These are phyloP conservation scores for Geopemphigus sp. DNA, from an alignment of 1,140 invertebrate genomes.

Conservation along the genomic window DNA sequence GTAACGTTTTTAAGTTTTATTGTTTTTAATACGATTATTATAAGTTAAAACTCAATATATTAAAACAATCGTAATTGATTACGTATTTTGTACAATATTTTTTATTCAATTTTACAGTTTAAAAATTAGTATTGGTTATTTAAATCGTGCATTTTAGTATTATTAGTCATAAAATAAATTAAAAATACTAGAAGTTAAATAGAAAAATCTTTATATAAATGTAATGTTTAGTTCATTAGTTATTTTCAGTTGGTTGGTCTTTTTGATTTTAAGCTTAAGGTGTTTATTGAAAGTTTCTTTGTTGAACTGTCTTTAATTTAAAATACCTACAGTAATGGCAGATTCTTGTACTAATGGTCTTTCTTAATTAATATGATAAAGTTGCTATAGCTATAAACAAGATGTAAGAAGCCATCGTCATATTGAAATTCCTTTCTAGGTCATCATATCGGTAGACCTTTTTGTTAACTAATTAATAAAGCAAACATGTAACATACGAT, in stretches of 20 bases:
- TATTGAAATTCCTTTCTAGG: constrained; percentile 18
- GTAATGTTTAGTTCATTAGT: background rate
- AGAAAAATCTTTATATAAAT: background rate
- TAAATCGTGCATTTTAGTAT: too few relatives aligned
- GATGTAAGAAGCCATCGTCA: background rate
- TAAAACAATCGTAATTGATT: too few relatives aligned
- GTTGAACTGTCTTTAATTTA: constrained; percentile 16
- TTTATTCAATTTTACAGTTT: too few relatives aligned
- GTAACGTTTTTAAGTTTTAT: too few relatives aligned
- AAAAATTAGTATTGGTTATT: too few relatives aligned
- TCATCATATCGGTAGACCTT: constrained; percentile 25
- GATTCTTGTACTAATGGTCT: constrained; percentile 22
- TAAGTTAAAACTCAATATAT: too few relatives aligned
- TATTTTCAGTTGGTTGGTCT: background rate
- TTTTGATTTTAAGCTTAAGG: background rate
- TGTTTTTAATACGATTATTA: too few relatives aligned
- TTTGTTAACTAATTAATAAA: constrained; percentile 44
- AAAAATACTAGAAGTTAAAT: background rate
- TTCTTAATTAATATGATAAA: constrained; percentile 34
- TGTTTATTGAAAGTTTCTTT: constrained; percentile 10
- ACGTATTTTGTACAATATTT: too few relatives aligned
- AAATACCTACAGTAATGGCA: background rate
- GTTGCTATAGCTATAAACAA: constrained; percentile 9
- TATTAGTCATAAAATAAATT: too few relatives aligned
- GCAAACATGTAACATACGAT: constrained; percentile 30